Evolutionary conservation across 2,888 invertebrate species (phyloP).

Genomic region (Protonemura montana): DNA sequence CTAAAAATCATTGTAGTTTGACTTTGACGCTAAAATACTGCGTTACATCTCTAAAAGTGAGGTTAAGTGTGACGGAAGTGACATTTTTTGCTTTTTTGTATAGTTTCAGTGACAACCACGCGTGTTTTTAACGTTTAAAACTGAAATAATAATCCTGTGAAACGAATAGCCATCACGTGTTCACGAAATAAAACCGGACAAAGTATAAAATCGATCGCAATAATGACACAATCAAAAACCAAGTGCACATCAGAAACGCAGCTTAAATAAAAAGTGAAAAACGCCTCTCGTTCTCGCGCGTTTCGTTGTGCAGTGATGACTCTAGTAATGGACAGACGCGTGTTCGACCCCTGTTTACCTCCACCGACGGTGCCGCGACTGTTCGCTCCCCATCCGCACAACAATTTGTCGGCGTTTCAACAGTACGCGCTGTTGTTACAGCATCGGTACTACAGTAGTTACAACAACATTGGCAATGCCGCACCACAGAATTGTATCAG

Average conservation of each 20-base stretch:
- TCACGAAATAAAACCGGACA: not conserved
- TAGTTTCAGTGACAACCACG: too few species aligned
- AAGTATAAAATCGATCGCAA: too few species aligned
- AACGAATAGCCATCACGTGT: not conserved
- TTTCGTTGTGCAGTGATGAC: slow-evolving; percentile 43
- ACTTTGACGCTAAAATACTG: too few species aligned
- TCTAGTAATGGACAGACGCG: slow-evolving; percentile 49
- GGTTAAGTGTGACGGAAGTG: too few species aligned
- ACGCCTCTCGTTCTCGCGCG: not conserved
- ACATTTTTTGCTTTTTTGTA: too few species aligned
- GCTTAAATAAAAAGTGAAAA: not conserved
- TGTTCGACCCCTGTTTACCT: slow-evolving; percentile 54
- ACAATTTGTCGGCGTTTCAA: slow-evolving; percentile 48
- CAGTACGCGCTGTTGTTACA: slow-evolving; percentile 48
- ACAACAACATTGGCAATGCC: slow-evolving; percentile 34
- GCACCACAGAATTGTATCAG: slow-evolving; percentile 17
- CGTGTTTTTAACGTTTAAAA: too few species aligned
- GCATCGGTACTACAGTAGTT: slow-evolving; percentile 47
- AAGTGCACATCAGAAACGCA: too few species aligned
- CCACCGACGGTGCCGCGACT: slow-evolving; percentile 55
- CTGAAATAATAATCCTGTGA: too few species aligned
- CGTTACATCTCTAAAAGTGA: too few species aligned
- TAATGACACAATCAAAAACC: not conserved
- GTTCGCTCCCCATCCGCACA: slow-evolving; percentile 50
- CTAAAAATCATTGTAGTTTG: too few species aligned